phyloP scores from a whole-genome alignment of 2,797 vertebrate species.

The Sebastes dallii region DNA sequence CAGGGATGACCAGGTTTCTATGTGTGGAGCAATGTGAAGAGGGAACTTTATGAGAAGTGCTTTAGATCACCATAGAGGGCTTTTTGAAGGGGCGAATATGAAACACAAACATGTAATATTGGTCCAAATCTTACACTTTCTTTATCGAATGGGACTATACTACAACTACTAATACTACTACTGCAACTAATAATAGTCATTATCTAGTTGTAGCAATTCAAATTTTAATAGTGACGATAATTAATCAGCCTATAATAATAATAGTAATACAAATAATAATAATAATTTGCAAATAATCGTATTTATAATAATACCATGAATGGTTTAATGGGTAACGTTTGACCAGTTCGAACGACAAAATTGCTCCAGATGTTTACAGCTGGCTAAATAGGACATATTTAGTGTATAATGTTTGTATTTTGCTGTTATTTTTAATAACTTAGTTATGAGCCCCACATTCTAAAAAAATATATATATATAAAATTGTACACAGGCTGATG shows the following conservation, averaged over 20 bases:
- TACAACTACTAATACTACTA: background rate
- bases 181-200: background rate
- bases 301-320: background rate
- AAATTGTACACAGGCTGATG: background rate
- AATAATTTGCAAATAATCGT: background rate
- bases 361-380: slow-evolving; percentile 5
- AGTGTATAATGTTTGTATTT: background rate
- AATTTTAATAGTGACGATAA: background rate
- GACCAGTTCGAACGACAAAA: background rate
- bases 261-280: background rate
- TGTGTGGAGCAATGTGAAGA: background rate
- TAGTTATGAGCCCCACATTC: accelerated
- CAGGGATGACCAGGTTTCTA: background rate
- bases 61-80: background rate
- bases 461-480: background rate
- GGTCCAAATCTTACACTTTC: background rate
- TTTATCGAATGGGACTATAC: background rate
- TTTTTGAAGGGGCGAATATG: background rate
- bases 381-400: background rate
- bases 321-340: background rate
- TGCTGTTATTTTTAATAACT: background rate
- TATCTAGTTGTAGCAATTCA: background rate
- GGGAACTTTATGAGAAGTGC: background rate
- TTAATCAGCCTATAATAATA: background rate
- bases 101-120: background rate